Conservation (phyloP, 2,797 vertebrate species). For the Lutjanus argentimaculatus region DNA sequence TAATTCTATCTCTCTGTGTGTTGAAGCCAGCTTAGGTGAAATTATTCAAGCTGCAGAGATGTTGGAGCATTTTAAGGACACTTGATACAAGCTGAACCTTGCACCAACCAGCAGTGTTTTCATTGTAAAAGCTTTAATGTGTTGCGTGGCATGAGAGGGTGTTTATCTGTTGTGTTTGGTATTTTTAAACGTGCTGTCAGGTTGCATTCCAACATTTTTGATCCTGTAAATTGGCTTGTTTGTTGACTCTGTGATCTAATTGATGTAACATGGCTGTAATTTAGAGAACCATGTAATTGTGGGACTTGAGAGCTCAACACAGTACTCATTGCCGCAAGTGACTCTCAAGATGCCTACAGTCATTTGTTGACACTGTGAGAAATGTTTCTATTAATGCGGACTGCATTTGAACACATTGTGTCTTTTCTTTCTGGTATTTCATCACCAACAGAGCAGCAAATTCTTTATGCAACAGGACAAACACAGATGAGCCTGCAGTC, state of each 20-base stretch:
- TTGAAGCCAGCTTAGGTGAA: conserved; percentile 2
- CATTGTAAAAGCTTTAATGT: conserved; percentile 1
- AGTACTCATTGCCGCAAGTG: neutral
- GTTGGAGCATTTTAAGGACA: conserved; percentile 10
- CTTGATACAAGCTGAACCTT: conserved; percentile 28
- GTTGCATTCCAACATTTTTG: neutral
- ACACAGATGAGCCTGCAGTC: neutral
- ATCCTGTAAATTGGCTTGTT: conserved; percentile 8
- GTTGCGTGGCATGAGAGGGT: neutral
- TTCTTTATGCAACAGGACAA: neutral
- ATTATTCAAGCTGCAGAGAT: conserved; percentile 7
- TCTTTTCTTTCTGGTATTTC: neutral
- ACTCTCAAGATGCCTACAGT: neutral
- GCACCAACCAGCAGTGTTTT: neutral
- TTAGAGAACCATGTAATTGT: neutral
- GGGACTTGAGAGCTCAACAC: neutral
- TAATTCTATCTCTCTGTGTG: conserved; percentile 5
- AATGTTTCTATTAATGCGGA: too few species aligned
- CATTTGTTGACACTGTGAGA: neutral
- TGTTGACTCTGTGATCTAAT: neutral
- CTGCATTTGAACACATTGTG: neutral
- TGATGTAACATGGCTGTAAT: neutral
- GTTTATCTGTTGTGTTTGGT: conserved; percentile 1
- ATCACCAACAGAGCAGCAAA: neutral
- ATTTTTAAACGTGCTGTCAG: conserved; percentile 2